Evolutionary conservation across 2,113 vertebrate genomes (phyloP).

Genomic region (Paradoxurus hermaphroditus): DNA sequence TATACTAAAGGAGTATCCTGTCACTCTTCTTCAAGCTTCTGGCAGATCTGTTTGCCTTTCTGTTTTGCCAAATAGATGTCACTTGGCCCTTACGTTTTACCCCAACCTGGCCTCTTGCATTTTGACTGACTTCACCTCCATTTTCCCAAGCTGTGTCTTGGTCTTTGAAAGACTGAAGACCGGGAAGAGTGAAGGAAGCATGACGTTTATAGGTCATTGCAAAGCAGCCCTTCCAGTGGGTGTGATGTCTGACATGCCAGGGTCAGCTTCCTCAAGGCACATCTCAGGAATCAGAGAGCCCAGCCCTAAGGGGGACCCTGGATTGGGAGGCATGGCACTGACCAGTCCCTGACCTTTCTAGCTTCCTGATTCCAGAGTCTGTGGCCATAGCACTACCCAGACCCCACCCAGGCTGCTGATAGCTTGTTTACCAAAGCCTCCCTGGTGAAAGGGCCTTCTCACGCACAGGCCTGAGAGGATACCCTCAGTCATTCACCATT

Average conservation of each 20-base stretch:
- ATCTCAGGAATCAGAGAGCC: background rate
- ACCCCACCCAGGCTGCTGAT: background rate
- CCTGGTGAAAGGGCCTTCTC: background rate
- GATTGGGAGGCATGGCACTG: background rate
- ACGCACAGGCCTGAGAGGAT: background rate
- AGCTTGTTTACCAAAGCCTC: background rate
- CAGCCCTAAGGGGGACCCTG: background rate
- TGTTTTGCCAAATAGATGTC: background rate
- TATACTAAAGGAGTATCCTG: background rate
- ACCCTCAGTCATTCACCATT: background rate
- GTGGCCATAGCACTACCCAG: background rate
- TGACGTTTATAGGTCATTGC: background rate
- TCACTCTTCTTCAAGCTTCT: background rate
- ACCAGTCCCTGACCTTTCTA: background rate
- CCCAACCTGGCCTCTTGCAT: background rate
- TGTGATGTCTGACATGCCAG: background rate
- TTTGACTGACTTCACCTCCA: background rate
- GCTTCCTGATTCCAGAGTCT: conserved; percentile 36
- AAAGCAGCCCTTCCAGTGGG: background rate
- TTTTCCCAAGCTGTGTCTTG: background rate
- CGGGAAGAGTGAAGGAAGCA: background rate
- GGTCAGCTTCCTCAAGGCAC: background rate
- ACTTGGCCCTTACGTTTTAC: background rate
- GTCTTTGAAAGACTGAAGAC: background rate
- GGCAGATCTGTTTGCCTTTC: background rate